Percentiles rank a stretch among this genome's conserved stretches.
Conservation (phyloP, 1,140 invertebrate genomes). For the Venturia canescens region DNA sequence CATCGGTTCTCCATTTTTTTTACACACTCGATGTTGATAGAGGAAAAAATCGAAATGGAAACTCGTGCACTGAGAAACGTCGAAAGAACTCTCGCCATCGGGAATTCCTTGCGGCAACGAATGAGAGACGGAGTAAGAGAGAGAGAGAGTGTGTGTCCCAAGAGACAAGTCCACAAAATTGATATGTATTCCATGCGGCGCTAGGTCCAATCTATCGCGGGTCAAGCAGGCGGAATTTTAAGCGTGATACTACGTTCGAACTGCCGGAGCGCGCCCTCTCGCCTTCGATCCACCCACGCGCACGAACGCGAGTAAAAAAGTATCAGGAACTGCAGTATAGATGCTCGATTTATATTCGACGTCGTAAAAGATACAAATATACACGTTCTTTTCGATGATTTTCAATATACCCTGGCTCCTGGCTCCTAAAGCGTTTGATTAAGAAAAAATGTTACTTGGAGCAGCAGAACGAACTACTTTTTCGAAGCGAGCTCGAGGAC, state of each 20-base stretch:
- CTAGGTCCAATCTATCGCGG: slow-evolving; percentile 76
- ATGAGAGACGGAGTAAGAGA: not conserved
- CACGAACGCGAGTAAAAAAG: not conserved
- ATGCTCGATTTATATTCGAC: slow-evolving; percentile 22
- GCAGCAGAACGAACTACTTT: not conserved
- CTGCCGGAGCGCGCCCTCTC: slow-evolving; percentile 19
- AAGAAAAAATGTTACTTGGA: too few relatives aligned
- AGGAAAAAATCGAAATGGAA: slow-evolving; percentile 17
- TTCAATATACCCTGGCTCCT: slow-evolving; percentile 6
- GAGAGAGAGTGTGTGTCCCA: slow-evolving; percentile 56
- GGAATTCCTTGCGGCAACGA: not conserved
- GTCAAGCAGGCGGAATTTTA: slow-evolving; percentile 78
- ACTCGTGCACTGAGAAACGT: slow-evolving; percentile 24
- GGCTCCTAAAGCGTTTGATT: too few relatives aligned
- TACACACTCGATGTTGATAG: not conserved
- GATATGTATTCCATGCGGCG: slow-evolving; percentile 75
- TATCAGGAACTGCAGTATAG: slow-evolving; percentile 29
- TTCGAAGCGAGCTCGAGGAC: too few relatives aligned
- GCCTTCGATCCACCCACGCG: not conserved
- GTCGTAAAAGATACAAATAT: slow-evolving; percentile 25
- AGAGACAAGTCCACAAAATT: slow-evolving; percentile 72
- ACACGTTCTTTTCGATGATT: slow-evolving; percentile 32
- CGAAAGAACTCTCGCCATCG: slow-evolving; percentile 5
- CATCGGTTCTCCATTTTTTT: not conserved
- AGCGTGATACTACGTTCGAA: slow-evolving; percentile 60